phyloP scores from a whole-genome alignment of 2,888 invertebrate species.

The Hemithea aestivaria region DNA sequence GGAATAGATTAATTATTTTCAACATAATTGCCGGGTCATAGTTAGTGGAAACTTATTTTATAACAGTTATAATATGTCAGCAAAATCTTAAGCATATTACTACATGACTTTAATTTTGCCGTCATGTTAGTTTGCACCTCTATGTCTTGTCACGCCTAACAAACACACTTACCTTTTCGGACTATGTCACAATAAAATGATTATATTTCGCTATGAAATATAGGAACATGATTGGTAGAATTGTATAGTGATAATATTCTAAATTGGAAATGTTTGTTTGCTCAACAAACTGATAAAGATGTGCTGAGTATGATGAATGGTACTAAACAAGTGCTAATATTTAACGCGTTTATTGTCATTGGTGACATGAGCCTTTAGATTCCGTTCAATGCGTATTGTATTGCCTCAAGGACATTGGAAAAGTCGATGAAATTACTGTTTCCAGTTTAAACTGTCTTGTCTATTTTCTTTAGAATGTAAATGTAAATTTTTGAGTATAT shows the following conservation, averaged over 20 bases:
- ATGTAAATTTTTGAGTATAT: no score
- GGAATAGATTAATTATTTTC: no score
- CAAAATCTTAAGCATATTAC: background rate
- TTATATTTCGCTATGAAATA: background rate
- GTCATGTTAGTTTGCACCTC: slow-evolving; percentile 28
- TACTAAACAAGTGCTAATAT: slow-evolving; percentile 40
- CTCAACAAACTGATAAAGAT: slow-evolving; percentile 47
- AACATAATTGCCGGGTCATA: no score
- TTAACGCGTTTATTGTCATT: slow-evolving; percentile 27
- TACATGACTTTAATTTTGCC: slow-evolving; percentile 28
- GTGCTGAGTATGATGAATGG: slow-evolving; percentile 58
- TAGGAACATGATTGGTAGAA: background rate
- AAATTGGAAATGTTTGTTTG: slow-evolving; percentile 29
- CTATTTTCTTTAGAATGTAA: no score
- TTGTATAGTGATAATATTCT: slow-evolving; percentile 3
- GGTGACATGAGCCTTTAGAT: slow-evolving; percentile 3
- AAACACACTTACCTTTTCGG: background rate
- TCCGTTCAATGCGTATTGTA: no score
- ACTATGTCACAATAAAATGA: slow-evolving; percentile 6
- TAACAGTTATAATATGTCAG: no score
- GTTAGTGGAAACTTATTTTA: no score
- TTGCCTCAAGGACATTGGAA: background rate
- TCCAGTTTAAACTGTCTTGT: background rate
- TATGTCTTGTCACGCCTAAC: slow-evolving; percentile 12
- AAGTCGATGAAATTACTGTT: background rate